A percentile compares a stretch with the other conserved stretches of the same genome.
These are phyloP conservation scores for Mico argentatus DNA, from an alignment of 2,797 vertebrate species.

Conservation along the genomic window DNA sequence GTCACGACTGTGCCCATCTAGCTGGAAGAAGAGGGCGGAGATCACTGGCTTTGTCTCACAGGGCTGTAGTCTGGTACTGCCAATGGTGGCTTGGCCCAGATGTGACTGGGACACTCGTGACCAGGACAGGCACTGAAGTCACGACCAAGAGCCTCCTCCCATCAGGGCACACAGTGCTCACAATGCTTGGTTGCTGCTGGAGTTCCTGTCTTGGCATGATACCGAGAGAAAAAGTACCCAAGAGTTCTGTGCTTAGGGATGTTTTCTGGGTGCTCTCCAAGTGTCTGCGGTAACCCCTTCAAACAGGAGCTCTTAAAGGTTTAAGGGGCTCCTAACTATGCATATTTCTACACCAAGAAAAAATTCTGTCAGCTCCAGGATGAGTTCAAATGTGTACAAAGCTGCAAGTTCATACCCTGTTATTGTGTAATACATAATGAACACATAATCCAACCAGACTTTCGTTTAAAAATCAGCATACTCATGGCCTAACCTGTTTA, in stretches of 20 bases:
- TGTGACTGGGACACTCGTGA: not conserved
- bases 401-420: not conserved
- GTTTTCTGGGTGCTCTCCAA: slow-evolving; percentile 16
- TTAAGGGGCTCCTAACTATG: not conserved
- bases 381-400: not conserved
- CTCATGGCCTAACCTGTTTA: not conserved
- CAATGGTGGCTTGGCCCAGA: not conserved
- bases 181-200: not conserved
- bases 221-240: not conserved
- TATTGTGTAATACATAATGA: not conserved
- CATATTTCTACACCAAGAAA: not conserved
- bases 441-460: not conserved
- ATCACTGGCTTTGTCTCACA: not conserved
- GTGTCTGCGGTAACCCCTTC: not conserved
- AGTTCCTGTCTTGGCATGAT: not conserved
- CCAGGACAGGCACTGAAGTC: not conserved
- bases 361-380: not conserved
- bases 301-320: not conserved
- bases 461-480: not conserved
- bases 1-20: accelerated
- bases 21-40: not conserved
- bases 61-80: not conserved
- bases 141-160: not conserved
- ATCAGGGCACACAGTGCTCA: accelerated
- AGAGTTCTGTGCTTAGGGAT: not conserved